A percentile compares a stretch with the other conserved stretches of the same genome.
phyloP scores from a whole-genome alignment of 1,140 invertebrate genomes.

The Dufourea novaeangliae region DNA sequence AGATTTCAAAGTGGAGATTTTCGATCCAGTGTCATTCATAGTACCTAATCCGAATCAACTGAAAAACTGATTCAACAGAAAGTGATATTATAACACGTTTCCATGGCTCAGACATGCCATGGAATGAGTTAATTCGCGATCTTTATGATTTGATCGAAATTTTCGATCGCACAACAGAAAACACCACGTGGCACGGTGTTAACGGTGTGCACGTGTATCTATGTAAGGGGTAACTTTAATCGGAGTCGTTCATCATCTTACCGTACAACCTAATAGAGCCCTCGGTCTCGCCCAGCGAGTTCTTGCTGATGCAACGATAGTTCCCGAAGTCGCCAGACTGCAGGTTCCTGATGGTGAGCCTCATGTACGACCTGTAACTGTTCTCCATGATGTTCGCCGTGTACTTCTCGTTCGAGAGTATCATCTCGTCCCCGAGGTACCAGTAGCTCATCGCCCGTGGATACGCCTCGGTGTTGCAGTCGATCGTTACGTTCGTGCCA shows the following conservation, averaged over 20 bases:
- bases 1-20: too few species aligned
- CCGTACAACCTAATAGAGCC: slow-evolving; percentile 95
- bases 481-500: slow-evolving; percentile 94
- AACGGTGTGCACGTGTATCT: too few species aligned
- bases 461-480: slow-evolving; percentile 96
- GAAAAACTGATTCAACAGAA: too few species aligned
- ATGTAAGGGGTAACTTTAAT: too few species aligned
- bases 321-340: slow-evolving; percentile 90
- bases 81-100: too few species aligned
- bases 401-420: slow-evolving; percentile 91
- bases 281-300: slow-evolving; percentile 96
- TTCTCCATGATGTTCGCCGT: slow-evolving; percentile 89
- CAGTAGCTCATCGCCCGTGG: slow-evolving; percentile 96
- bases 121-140: too few species aligned
- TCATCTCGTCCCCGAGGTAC: slow-evolving; percentile 93
- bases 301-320: slow-evolving; percentile 95
- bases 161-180: not conserved
- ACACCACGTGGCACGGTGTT: too few species aligned
- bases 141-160: too few species aligned
- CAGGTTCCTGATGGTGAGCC: slow-evolving; percentile 90
- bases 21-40: too few species aligned
- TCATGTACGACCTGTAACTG: slow-evolving; percentile 93
- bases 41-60: too few species aligned
- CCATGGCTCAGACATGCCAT: too few species aligned
- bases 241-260: slow-evolving; percentile 81